Evolutionary conservation across 2,888 invertebrate genomes (phyloP).

Genomic region (Calameuta pallipes): DNA sequence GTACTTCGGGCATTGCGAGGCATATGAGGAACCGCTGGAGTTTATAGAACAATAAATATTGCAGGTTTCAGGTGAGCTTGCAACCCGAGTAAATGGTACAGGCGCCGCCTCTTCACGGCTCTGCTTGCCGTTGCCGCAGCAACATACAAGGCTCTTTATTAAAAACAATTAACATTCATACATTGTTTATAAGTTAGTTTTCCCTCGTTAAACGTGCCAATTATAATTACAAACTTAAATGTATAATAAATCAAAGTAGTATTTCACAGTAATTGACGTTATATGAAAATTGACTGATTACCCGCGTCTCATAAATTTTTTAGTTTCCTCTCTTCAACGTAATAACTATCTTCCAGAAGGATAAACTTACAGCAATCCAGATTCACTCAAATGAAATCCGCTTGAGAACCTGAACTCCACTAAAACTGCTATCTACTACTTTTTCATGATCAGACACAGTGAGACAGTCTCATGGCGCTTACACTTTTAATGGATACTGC

Average conservation of each 20-base stretch:
- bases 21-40: background rate
- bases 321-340: background rate
- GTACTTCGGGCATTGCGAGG: background rate
- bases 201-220: constrained; percentile 22
- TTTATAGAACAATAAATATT: constrained; percentile 30
- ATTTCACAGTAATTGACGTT: background rate
- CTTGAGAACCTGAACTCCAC: background rate
- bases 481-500: background rate
- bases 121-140: constrained; percentile 65
- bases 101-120: constrained; percentile 62
- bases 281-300: background rate
- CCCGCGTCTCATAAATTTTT: background rate
- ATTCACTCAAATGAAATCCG: background rate
- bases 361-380: background rate
- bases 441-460: background rate
- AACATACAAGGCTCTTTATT: constrained; percentile 66
- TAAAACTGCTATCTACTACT: background rate
- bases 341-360: background rate
- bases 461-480: background rate
- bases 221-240: background rate
- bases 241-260: background rate
- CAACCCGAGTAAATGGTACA: constrained; percentile 43
- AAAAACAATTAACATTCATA: constrained; percentile 66
- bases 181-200: constrained; percentile 43
- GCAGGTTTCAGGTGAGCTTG: constrained; percentile 50